These are phyloP conservation scores for Oxygymnocypris stewartii DNA, from an alignment of 2,113 vertebrate species.

Conservation along the genomic window DNA sequence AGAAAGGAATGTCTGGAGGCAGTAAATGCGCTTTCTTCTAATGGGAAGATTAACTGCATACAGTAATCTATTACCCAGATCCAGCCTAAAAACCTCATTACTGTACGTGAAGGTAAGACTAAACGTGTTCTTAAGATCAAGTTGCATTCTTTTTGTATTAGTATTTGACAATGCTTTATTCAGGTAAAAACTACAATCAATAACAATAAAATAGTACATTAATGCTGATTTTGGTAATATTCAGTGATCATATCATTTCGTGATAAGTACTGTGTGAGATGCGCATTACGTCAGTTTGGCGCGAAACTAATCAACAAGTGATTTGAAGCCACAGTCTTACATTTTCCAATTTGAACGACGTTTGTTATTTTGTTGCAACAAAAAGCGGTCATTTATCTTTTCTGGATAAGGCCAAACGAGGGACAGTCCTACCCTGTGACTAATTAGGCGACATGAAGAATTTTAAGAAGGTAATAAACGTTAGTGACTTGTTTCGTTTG, in stretches of 20 bases:
- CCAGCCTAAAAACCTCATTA: not conserved
- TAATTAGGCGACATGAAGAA: not conserved
- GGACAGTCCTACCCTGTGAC: not conserved
- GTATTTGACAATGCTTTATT: not conserved
- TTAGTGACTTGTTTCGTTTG: not conserved
- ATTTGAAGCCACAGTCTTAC: not conserved
- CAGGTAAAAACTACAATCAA: not conserved
- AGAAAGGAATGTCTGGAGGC: not conserved
- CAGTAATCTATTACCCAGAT: not conserved
- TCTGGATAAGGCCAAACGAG: not conserved
- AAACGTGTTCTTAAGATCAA: not conserved
- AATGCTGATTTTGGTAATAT: not conserved
- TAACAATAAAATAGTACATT: not conserved
- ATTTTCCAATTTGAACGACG: not conserved
- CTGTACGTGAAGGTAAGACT: not conserved
- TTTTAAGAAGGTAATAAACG: not conserved
- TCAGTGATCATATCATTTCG: not conserved
- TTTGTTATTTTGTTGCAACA: slow-evolving; percentile 8
- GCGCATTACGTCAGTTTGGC: not conserved
- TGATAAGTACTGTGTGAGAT: not conserved
- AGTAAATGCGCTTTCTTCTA: not conserved
- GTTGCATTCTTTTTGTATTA: not conserved
- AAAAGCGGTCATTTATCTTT: not conserved
- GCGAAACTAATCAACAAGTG: not conserved
- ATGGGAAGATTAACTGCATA: not conserved